Percentiles rank a stretch among this genome's conserved stretches.
phyloP scores from a whole-genome alignment of 2,113 vertebrate genomes.

The Alces alces region DNA sequence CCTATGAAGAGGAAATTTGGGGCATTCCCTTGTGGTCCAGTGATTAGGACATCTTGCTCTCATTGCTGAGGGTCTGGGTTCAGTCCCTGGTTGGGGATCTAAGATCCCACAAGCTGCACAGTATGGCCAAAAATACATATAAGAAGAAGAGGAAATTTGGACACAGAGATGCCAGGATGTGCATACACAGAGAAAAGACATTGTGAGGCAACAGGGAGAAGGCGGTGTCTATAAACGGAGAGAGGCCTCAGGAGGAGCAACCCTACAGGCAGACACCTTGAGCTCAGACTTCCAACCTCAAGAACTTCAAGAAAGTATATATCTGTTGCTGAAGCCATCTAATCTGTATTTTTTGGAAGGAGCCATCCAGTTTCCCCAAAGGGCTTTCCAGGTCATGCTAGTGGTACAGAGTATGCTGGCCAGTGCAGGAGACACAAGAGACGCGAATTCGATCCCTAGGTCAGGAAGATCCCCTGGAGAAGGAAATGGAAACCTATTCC shows the following conservation, averaged over 20 bases:
- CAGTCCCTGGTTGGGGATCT: not conserved
- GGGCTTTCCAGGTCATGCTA: not conserved
- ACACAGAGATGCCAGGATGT: not conserved
- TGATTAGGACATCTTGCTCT: not conserved
- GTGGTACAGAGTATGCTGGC: not conserved
- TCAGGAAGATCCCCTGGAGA: not conserved
- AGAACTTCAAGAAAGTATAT: accelerated
- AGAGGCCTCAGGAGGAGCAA: not conserved
- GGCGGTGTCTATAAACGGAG: accelerated
- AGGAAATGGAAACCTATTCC: not conserved
- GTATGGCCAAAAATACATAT: not conserved
- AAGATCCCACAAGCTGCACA: not conserved
- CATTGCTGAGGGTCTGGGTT: not conserved
- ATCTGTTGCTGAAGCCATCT: not conserved
- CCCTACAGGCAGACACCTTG: no score
- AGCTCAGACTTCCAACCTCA: not conserved
- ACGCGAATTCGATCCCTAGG: accelerated
- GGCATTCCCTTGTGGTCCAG: not conserved
- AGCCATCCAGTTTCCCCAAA: not conserved
- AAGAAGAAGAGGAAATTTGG: not conserved
- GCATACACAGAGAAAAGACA: not conserved
- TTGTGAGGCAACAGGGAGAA: accelerated
- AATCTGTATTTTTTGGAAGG: not conserved
- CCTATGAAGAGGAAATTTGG: not conserved
- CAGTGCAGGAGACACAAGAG: not conserved